A percentile compares a stretch with the other conserved stretches of the same genome.
These are phyloP conservation scores for Macaca mulatta DNA, from an alignment of 2,113 vertebrate genomes.

Conservation along the genomic window DNA sequence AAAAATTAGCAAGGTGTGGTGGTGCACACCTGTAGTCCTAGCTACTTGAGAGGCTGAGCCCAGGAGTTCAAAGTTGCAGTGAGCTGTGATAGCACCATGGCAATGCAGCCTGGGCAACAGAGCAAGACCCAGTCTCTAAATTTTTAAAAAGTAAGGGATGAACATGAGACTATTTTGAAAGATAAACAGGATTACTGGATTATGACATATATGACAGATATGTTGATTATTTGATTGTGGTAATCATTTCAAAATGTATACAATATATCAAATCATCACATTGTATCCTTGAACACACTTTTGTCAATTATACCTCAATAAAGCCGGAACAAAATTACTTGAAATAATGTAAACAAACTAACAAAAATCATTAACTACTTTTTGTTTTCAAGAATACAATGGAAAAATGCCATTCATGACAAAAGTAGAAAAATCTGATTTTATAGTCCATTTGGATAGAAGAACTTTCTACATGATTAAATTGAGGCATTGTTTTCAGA, in stretches of 20 bases:
- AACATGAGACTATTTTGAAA: slow-evolving; percentile 14
- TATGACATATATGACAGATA: neutral
- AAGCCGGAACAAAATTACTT: neutral
- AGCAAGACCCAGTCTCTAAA: neutral
- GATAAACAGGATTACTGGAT: neutral
- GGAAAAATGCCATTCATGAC: neutral
- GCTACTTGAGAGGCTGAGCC: neutral
- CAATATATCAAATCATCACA: neutral
- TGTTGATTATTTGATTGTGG: neutral
- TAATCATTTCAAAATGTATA: neutral
- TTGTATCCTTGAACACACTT: neutral
- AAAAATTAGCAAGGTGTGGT: neutral
- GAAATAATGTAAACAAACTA: slow-evolving; percentile 9
- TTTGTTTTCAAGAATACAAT: neutral
- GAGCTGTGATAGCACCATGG: neutral
- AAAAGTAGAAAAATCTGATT: slow-evolving; percentile 30
- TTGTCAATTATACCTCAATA: neutral
- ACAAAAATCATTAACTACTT: neutral
- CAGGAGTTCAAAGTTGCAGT: neutral
- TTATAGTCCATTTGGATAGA: neutral
- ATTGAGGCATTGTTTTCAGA: neutral
- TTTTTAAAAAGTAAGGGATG: neutral
- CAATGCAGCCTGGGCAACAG: neutral
- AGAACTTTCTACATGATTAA: slow-evolving; percentile 4
- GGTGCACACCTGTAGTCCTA: neutral